Evolutionary conservation across 2,888 invertebrate species (phyloP).

Genomic region (Portevinia maculata): DNA sequence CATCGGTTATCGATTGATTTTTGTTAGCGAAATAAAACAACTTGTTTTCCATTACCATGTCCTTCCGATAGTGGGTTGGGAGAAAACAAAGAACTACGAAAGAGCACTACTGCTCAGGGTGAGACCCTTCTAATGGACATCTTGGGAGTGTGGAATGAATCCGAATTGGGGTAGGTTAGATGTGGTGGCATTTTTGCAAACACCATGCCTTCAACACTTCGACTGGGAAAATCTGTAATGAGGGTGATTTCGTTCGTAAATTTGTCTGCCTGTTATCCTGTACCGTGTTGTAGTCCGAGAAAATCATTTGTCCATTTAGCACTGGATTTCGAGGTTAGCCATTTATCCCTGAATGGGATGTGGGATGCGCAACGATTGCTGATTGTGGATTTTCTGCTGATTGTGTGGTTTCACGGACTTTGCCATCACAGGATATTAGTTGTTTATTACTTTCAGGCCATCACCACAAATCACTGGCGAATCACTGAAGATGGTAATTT

Average conservation of each 20-base stretch:
- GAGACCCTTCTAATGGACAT: constrained; percentile 56
- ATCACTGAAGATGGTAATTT: constrained; percentile 69
- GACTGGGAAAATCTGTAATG: constrained; percentile 56
- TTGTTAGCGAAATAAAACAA: constrained; percentile 70
- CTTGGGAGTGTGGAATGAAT: constrained; percentile 6
- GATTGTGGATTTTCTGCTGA: constrained; percentile 59
- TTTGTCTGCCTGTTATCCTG: constrained; percentile 73
- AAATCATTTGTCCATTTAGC: constrained; percentile 74
- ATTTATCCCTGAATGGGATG: constrained; percentile 33
- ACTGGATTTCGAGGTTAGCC: constrained; percentile 65
- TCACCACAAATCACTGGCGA: constrained; percentile 55
- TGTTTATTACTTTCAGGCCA: constrained; percentile 64
- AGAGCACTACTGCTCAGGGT: constrained; percentile 55
- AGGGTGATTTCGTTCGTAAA: constrained; percentile 71
- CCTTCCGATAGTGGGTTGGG: constrained; percentile 56
- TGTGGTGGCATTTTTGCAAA: constrained; percentile 24
- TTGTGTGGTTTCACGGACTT: constrained; percentile 35
- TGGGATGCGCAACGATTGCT: constrained; percentile 37
- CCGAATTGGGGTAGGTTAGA: constrained; percentile 37
- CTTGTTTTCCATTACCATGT: constrained; percentile 74
- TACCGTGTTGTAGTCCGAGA: constrained; percentile 67
- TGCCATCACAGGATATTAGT: constrained; percentile 66
- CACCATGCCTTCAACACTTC: constrained; percentile 64
- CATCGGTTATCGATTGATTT: constrained; percentile 70
- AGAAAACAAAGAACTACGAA: constrained; percentile 42